Base-by-base conservation (phyloP, 2,888 invertebrate species). In the Trissoscelio sp. region DNA sequence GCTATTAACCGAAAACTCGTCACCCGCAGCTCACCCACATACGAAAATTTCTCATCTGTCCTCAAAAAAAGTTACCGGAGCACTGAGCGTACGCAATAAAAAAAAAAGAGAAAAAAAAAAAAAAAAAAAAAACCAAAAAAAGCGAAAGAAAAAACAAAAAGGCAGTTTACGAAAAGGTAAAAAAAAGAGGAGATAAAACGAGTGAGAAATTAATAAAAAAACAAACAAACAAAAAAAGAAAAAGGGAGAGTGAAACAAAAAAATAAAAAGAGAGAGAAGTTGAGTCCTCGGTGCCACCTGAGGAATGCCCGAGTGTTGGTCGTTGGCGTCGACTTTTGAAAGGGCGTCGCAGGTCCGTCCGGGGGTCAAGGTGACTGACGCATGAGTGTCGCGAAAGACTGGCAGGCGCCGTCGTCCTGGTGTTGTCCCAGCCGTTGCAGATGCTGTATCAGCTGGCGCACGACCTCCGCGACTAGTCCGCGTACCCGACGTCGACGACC, bases 371-470 rank as follows among this genome's bases (percentile, higher is more conserved):
- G 87, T 85, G 86, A 84, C 83, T 88, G 89, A 89, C 90, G 90
- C 87, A 90, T 90, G 90, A 89, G 89, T 88, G 88, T 86, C 89
- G 88, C 87, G 85, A 86, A 87, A 87, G 87, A 85, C 86, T 86
- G 84, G 82, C 85, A 87, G 84, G 85, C 82, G 82, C 84, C 75
- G 82, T 80, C 62, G 80, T 81, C 73, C 62, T 74, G 79, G 80
- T 85, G 80, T 58, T 83, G 75, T 69, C 79, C 66, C 48, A 79
- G 83, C 67, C 53, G 46, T 62, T n/a, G 66, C 85, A 86, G 86
- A 85, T 86, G 87, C 73, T 85, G 85, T 46, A 22, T 62, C 60
- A 64, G 74, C 79, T 60, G 72, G 66, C 62, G 73, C 66, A 39
- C 83, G 83, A 84, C 46, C 70, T 62, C 58, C 73, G 42, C 51